Evolutionary conservation across 2,888 invertebrate species (phyloP), one percentile per base, ranked within the genome.

Genomic region (Lysandra coridon): DNA sequence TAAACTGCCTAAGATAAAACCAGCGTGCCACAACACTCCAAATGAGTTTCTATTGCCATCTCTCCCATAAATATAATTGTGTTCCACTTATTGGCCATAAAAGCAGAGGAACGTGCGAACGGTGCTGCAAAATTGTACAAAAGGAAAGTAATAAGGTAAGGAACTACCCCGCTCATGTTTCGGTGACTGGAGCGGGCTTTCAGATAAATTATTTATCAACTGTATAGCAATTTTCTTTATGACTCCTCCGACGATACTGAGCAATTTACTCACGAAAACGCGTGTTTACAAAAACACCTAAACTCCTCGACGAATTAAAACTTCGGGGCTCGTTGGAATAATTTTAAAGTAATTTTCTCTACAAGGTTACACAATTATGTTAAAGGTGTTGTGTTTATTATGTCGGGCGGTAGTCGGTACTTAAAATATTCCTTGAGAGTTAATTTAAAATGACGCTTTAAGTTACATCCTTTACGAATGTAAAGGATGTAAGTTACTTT

Each of bases 201-300:
- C 92, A 93, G 92, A 94, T 94, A 94, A 94, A 94, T 94, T 94
- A 94, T 94, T 94, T 94, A 94, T 94, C 94, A 94, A 94, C 93
- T 93, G 94, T 94, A 94, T 93, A 92, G 94, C 94, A 94, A 94
- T 94, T 94, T 94, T 94, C 94, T 94, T 94, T 94, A 94, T 93
- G 94, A 94, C 93, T 94, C 94, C 93, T 93, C 93, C 92, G 93
- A 91, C 93, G 93, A 90, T 92, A 91, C 92, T 89, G 90, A 92
- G 94, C 93, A 94, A 94, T 94, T 94, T 94, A 89, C 91, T 92
- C 89, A 88, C 89, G 93, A 92, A 93, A 91, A 94, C 93, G 93
- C 94, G 93, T 94, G 92, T 92, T 93, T 93, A 92, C 92, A 92
- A 92, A 91, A 91, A 92, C 92, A 90, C 87, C 88, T 87, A 90